Evolutionary conservation across 2,113 vertebrate genomes (phyloP), one percentile per base, ranked within the genome.

Genomic region (Pangasianodon hypophthalmus): DNA sequence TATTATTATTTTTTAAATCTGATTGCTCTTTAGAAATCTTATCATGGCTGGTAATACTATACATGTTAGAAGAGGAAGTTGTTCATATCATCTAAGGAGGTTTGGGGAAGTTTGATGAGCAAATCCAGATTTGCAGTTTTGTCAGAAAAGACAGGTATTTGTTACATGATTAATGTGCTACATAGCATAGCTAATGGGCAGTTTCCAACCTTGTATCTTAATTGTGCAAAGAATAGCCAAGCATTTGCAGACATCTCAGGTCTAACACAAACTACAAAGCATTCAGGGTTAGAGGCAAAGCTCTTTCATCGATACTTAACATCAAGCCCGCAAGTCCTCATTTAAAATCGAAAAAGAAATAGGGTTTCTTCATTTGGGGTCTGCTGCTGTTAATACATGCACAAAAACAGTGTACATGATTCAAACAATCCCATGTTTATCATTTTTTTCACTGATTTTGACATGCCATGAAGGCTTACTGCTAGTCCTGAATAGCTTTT

Each of bases 201-300:
- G 89, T 87, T 92, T 90, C 87, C 87, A 64, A 80, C 4, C 21
- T 58, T 58, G 37, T 62, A 80, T 90, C 41, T 81, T 85, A 84
- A 56, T 50, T 62, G 56, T 64, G 24, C 77, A 82, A 83, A 87
- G 81, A 93, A 86, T 91, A 91, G 86, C 92, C 84, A 92, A 93
- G 93, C 92, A 92, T 88, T 92, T 92, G 91, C 88, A 91, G 91
- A 93, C 92, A 91, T 94, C 95, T 96, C 96, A 96, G 96, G 96
- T 95, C 93, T 92, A 92, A 91, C 89, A 69, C 87, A 88, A 88
- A 84, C 86, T 87, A 91, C 56, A 84, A 92, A 85, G 87, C 77
- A 85, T 94, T 95, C 93, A 94, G 94, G 92, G 91, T 88, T 60
- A 58, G 71, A 87, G 32, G 26, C 29, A 64, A 88, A 87, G 89